Conservation (phyloP, 1,140 invertebrate genomes). For the Habropoda laboriosa region DNA sequence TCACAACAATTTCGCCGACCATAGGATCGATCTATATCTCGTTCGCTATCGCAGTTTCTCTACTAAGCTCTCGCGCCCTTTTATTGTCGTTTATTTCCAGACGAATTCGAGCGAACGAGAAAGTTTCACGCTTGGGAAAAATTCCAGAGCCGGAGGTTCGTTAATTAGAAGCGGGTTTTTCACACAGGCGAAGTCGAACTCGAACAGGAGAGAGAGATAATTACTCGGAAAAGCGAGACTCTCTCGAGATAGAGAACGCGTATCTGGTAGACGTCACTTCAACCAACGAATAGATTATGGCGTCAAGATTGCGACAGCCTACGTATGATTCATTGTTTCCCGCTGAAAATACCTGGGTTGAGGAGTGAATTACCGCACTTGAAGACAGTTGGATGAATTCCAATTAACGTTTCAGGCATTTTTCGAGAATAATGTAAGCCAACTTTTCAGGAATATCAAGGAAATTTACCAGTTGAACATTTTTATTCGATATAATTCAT, state of each 20-base stretch:
- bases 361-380: background rate
- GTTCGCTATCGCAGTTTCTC: too few relatives aligned
- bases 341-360: background rate
- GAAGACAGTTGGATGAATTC: too few relatives aligned
- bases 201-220: background rate
- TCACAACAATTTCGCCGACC: too few relatives aligned
- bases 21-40: background rate
- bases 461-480: too few relatives aligned
- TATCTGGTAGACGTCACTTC: background rate
- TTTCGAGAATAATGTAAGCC: too few relatives aligned
- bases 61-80: too few relatives aligned
- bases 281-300: background rate
- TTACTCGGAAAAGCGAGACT: background rate
- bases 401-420: too few relatives aligned
- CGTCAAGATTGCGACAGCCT: background rate
- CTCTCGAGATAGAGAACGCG: background rate
- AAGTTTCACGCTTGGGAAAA: background rate
- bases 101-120: background rate
- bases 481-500: too few relatives aligned
- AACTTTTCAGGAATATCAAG: too few relatives aligned
- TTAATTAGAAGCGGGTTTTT: slow-evolving; percentile 10
- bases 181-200: background rate
- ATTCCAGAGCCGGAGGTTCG: background rate
- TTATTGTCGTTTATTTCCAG: too few relatives aligned
- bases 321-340: background rate